These are phyloP conservation scores for Sinhomidia bicolor DNA, from an alignment of 2,888 invertebrate genomes.

Conservation along the genomic window DNA sequence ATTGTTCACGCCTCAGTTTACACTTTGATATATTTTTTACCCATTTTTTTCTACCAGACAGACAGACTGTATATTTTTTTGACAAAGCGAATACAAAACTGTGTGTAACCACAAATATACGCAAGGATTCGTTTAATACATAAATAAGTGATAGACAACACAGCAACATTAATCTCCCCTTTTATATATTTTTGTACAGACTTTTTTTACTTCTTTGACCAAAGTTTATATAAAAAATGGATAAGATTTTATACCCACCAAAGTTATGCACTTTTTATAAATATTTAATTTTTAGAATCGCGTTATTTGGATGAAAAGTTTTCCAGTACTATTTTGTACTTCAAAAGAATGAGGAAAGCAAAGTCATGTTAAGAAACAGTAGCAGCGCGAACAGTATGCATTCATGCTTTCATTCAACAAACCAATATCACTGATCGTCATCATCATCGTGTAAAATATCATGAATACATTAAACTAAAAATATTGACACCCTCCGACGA, in stretches of 20 bases:
- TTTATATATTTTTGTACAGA: neutral
- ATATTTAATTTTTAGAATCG: conserved; percentile 9
- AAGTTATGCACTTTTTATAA: conserved; percentile 23
- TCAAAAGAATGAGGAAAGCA: conserved; percentile 15
- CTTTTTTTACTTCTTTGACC: conserved; percentile 26
- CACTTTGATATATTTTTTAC: conserved; percentile 47
- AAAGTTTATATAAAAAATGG: too few relatives aligned
- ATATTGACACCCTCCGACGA: conserved; percentile 51
- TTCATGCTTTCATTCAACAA: neutral
- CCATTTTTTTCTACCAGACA: neutral
- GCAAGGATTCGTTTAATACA: neutral
- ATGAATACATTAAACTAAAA: conserved; percentile 8
- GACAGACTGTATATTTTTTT: neutral
- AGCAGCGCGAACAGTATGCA: neutral
- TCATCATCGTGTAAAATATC: neutral
- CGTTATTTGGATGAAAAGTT: conserved; percentile 36
- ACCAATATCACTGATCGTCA: neutral
- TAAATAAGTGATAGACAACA: neutral
- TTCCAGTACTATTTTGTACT: neutral
- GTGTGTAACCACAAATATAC: neutral
- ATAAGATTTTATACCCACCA: too few relatives aligned
- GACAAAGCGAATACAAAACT: neutral
- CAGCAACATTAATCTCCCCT: neutral
- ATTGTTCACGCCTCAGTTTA: conserved; percentile 38
- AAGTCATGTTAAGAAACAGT: conserved; percentile 3